Evolutionary conservation across 1,140 invertebrate species (phyloP), one percentile per base, ranked within the genome.

Genomic region (Lanistes nyassanus): DNA sequence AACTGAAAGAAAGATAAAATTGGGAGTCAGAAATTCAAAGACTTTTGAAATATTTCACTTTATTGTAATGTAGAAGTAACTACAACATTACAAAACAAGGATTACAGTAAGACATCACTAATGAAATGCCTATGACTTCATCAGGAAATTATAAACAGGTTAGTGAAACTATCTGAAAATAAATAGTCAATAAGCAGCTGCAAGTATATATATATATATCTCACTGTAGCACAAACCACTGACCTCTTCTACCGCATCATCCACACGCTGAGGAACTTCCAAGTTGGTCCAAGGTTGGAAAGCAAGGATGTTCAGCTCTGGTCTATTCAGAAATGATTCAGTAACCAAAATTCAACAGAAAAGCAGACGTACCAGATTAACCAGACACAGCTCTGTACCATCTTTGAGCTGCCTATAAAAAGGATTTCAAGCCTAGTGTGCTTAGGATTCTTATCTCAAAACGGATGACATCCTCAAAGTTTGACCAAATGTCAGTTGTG

Each of bases 191-290:
- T 34, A 11, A 34, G 23, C 31, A 29, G 3, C 11, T 13, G 3
- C 2, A 62, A 62, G 9, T 21, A 34, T 34, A 62, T n/a, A n/a
- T n/a, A 62, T 9, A 62, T 1, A 62, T 7, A 13, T 62, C 31
- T 11, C 58, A 26, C 58, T 16, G 13, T 34, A 26, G 58, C 13
- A 13, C 19, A 16, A 47, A 9, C 42, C 5, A 47, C 42, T 47
- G 42, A 94, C 93, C 89, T 94, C 91, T 91, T 93, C 92, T 80
- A 94, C 89, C 55, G 93, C 92, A 81, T 90, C 85, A 88, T 94
- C 93, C 39, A 94, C 88, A 84, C 92, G 91, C 82, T 92, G 89
- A 75, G 91, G 91, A 79, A 94, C 90, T 68, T 91, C 88, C 16
- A 94, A 81, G 77, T 92, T 91, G 62, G 90, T 91, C 93, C 93